phyloP scores from a whole-genome alignment of 2,888 invertebrate genomes.

The Colostygia pectinataria region DNA sequence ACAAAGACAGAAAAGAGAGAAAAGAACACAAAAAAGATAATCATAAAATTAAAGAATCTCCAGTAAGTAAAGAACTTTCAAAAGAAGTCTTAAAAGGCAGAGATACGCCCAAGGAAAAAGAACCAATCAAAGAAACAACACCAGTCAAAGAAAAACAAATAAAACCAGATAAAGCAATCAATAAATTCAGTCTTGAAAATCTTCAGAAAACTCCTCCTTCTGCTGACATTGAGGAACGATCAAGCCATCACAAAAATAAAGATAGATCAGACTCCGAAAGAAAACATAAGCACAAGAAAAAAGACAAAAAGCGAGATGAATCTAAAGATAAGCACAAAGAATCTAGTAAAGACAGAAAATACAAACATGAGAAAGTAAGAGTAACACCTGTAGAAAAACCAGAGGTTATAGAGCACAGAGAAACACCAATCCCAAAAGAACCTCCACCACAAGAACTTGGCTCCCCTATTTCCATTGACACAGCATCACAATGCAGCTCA shows the following conservation, averaged over 20 bases:
- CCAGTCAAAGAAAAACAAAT: slow-evolving; percentile 62
- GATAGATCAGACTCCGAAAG: slow-evolving; percentile 80
- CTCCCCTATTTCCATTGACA: slow-evolving; percentile 77
- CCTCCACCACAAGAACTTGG: slow-evolving; percentile 63
- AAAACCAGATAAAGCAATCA: slow-evolving; percentile 69
- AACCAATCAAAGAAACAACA: slow-evolving; percentile 58
- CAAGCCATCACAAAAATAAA: slow-evolving; percentile 68
- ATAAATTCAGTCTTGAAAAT: slow-evolving; percentile 78
- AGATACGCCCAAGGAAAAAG: slow-evolving; percentile 60
- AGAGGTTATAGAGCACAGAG: slow-evolving; percentile 72
- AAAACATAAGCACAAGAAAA: slow-evolving; percentile 85
- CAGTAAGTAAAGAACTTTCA: slow-evolving; percentile 58
- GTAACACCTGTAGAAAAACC: slow-evolving; percentile 75
- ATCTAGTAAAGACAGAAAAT: slow-evolving; percentile 75
- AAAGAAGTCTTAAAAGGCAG: slow-evolving; percentile 67
- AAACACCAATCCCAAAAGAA: slow-evolving; percentile 70
- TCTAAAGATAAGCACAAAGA: slow-evolving; percentile 85
- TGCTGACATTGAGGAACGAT: slow-evolving; percentile 63
- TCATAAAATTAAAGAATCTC: slow-evolving; percentile 72
- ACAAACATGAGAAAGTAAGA: slow-evolving; percentile 80
- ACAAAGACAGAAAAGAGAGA: slow-evolving; percentile 83
- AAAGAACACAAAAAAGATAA: slow-evolving; percentile 84
- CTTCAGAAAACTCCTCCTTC: slow-evolving; percentile 72
- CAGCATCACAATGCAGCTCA: slow-evolving; percentile 78
- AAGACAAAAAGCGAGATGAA: slow-evolving; percentile 86